Evolutionary conservation across 2,797 vertebrate genomes (phyloP).

Genomic region (Octomys mimax): DNA sequence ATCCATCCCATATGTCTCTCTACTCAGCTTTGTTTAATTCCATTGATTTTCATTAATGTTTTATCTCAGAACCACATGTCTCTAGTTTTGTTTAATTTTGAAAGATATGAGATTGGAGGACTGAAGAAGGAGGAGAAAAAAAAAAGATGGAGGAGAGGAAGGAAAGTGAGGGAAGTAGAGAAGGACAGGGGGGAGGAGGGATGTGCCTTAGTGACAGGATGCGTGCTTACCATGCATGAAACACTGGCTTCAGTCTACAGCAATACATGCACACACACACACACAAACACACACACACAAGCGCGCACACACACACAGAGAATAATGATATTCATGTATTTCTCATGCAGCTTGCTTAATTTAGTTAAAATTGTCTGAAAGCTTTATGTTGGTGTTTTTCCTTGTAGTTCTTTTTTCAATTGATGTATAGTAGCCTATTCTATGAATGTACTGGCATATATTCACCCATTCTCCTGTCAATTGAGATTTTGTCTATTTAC

Average conservation of each 20-base stretch:
- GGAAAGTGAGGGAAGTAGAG: not conserved
- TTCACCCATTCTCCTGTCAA: not conserved
- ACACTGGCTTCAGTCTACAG: not conserved
- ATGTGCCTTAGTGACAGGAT: not conserved
- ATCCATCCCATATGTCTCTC: not conserved
- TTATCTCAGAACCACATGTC: conserved; percentile 8
- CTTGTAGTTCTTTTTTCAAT: not conserved
- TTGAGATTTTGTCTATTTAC: not conserved
- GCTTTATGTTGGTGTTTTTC: not conserved
- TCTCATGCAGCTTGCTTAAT: conserved; percentile 26
- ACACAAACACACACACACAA: not conserved
- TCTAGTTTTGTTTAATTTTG: conserved; percentile 45
- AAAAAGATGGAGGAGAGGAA: not conserved
- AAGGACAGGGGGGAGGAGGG: too few relatives aligned
- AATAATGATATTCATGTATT: conserved; percentile 31
- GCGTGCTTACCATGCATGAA: not conserved
- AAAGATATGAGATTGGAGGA: not conserved
- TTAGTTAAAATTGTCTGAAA: not conserved
- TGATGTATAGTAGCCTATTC: not conserved
- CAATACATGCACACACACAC: not conserved
- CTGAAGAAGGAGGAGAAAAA: not conserved
- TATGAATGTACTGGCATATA: not conserved
- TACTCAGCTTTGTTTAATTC: not conserved
- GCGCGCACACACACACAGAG: not conserved
- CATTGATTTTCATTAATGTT: conserved; percentile 41